phyloP scores from a whole-genome alignment of 2,888 invertebrate genomes.

The Alloplasta piceator region DNA sequence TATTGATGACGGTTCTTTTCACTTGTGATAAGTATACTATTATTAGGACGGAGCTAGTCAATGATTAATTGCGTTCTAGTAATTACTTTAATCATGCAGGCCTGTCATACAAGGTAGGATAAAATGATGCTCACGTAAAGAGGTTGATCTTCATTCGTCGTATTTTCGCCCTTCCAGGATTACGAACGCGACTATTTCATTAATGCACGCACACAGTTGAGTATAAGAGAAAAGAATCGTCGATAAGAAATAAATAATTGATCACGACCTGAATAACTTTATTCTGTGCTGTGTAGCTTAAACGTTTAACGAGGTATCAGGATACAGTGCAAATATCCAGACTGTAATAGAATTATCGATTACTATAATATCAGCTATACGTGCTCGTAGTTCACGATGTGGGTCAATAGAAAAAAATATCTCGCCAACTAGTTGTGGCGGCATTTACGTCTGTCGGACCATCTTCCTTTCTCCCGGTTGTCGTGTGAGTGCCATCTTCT shows the following conservation, averaged over 20 bases:
- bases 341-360: constrained; percentile 70
- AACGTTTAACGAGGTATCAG: constrained; percentile 56
- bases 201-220: not conserved
- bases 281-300: not conserved
- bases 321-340: constrained; percentile 61
- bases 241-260: constrained; percentile 6
- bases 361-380: constrained; percentile 66
- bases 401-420: constrained; percentile 68
- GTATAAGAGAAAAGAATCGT: not conserved
- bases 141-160: not conserved
- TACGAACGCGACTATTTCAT: not conserved
- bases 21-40: constrained; percentile 3
- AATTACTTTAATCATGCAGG: not conserved
- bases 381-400: constrained; percentile 60
- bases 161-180: not conserved
- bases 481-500: constrained; percentile 23
- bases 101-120: not conserved
- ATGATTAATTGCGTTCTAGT: constrained; percentile 34
- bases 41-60: not conserved
- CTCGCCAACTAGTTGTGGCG: constrained; percentile 5
- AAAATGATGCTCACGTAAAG: not conserved
- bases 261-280: constrained; percentile 32
- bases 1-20: not conserved
- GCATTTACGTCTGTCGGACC: constrained; percentile 27
- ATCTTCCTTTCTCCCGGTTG: constrained; percentile 12